Percentiles rank a stretch among this genome's conserved stretches.
phyloP scores from a whole-genome alignment of 2,797 vertebrate genomes.

The Acipenser oxyrinchus region DNA sequence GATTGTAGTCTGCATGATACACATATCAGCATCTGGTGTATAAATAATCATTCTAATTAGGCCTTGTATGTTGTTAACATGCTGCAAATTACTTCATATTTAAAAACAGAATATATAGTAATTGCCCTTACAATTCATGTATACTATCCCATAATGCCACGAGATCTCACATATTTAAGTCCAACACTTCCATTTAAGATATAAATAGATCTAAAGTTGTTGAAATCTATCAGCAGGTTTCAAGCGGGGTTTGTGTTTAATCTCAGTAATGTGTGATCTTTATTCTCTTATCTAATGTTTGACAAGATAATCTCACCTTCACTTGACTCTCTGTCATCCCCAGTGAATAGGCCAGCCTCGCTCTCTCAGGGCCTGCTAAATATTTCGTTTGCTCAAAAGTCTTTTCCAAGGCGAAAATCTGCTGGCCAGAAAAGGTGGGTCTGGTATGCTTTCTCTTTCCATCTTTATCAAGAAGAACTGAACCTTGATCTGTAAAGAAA shows the following conservation, averaged over 20 bases:
- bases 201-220: no score
- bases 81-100: no score
- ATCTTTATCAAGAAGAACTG: constrained; percentile 88
- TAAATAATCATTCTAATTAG: no score
- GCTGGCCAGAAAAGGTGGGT: constrained; percentile 93
- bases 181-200: no score
- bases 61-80: no score
- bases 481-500: constrained; percentile 73
- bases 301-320: constrained; percentile 66
- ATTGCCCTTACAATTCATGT: no score
- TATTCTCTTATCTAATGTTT: constrained; percentile 17
- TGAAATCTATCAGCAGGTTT: not conserved
- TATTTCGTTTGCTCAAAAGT: constrained; percentile 98
- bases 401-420: constrained; percentile 96
- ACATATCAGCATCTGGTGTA: no score
- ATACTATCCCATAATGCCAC: no score
- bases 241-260: constrained; percentile 6
- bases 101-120: no score
- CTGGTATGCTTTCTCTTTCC: constrained; percentile 93
- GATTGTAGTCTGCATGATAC: no score
- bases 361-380: constrained; percentile 86
- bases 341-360: constrained; percentile 84
- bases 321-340: constrained; percentile 98
- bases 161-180: no score
- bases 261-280: constrained; percentile 8